Conservation (phyloP, 2,888 invertebrate species). For the Mimumesa dahlbomi region DNA sequence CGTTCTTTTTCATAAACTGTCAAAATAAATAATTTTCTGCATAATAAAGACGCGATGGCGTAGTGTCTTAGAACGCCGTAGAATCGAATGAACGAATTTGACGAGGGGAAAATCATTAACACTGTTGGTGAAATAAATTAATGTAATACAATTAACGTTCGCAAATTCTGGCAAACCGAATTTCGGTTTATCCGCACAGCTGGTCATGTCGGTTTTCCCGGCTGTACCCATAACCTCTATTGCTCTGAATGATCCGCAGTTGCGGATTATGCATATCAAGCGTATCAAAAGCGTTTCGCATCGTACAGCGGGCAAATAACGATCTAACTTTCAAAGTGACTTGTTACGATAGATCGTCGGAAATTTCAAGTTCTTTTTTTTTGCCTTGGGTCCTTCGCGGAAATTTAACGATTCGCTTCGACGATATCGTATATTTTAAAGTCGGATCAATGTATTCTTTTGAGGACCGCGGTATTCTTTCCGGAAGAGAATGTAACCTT, state of each 20-base stretch:
- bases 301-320: constrained; percentile 13
- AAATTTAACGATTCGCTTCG: constrained; percentile 21
- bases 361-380: constrained; percentile 3
- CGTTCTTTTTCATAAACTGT: no score
- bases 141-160: not conserved
- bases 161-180: constrained; percentile 1
- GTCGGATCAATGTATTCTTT: constrained; percentile 11
- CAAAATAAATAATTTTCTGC: no score
- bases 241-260: constrained; percentile 1
- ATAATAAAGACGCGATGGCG: no score
- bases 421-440: constrained; percentile 21
- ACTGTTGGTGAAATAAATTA: not conserved
- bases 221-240: constrained; percentile 3
- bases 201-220: not conserved
- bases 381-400: constrained; percentile 4
- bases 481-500: not conserved
- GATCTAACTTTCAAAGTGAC: constrained; percentile 38
- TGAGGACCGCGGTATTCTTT: not conserved
- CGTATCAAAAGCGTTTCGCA: constrained; percentile 17
- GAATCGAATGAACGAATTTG: not conserved
- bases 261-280: constrained; percentile 25
- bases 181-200: constrained; percentile 4
- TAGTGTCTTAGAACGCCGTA: no score
- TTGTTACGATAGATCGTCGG: constrained; percentile 16
- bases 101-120: not conserved